A percentile compares a stretch with the other conserved stretches of the same genome.
These are phyloP conservation scores for Marmota monax DNA, from an alignment of 2,113 vertebrate species.

Conservation along the genomic window DNA sequence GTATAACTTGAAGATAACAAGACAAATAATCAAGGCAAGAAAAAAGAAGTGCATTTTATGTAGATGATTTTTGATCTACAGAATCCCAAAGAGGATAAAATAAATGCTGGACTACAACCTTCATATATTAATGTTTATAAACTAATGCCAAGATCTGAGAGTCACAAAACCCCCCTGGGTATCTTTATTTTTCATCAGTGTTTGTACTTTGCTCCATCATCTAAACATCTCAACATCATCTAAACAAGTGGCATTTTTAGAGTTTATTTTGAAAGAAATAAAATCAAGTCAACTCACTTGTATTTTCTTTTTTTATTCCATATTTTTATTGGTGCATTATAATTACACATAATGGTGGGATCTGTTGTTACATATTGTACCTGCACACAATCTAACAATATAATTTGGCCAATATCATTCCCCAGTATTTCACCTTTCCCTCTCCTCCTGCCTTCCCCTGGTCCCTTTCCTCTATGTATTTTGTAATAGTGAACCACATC, in stretches of 20 bases:
- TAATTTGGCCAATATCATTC: too few relatives aligned
- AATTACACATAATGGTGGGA: too few relatives aligned
- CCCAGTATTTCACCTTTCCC: background rate
- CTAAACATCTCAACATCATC: constrained; percentile 15
- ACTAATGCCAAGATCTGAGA: constrained; percentile 56
- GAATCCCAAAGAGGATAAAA: background rate
- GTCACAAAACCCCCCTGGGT: constrained; percentile 40
- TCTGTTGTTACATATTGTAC: too few relatives aligned
- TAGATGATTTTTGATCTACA: constrained; percentile 62
- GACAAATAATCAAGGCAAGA: constrained; percentile 31
- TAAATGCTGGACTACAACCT: background rate
- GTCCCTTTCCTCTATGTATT: too few relatives aligned
- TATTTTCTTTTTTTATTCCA: constrained; percentile 17
- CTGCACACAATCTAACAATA: too few relatives aligned
- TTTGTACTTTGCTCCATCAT: constrained; percentile 45
- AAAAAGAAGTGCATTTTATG: constrained; percentile 50
- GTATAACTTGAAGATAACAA: constrained; percentile 72
- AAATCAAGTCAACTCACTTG: background rate
- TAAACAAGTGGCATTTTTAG: constrained; percentile 61
- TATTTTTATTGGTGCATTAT: too few relatives aligned
- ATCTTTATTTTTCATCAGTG: constrained; percentile 51
- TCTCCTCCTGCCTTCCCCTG: too few relatives aligned
- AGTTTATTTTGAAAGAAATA: constrained; percentile 70
- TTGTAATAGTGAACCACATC: background rate
- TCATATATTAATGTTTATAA: constrained; percentile 1